phyloP scores from a whole-genome alignment of 2,113 vertebrate species.

The Pandion haliaetus region DNA sequence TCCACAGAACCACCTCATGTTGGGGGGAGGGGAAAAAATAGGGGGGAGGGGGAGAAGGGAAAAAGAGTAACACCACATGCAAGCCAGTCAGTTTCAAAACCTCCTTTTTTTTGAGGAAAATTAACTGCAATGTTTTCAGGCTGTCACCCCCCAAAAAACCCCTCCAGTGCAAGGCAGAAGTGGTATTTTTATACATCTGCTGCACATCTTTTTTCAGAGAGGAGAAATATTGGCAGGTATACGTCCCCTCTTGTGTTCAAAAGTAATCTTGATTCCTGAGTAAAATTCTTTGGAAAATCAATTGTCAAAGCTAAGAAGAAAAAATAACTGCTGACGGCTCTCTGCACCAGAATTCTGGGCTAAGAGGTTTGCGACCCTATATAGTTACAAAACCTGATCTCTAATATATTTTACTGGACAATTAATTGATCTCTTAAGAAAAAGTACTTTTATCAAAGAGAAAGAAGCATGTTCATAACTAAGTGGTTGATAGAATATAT shows the following conservation, averaged over 20 bases:
- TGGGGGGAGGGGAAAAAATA: not conserved
- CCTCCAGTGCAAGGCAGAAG: not conserved
- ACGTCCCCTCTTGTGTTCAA: not conserved
- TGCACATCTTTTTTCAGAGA: not conserved
- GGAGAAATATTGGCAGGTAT: not conserved
- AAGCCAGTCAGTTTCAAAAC: not conserved
- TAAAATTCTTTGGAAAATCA: not conserved
- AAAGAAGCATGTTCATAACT: not conserved
- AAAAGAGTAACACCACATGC: not conserved
- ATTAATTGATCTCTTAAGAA: not conserved
- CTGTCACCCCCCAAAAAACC: not conserved
- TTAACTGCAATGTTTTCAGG: not conserved
- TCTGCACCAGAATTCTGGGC: not conserved
- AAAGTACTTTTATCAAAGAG: not conserved
- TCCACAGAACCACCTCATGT: not conserved
- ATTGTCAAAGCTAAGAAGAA: not conserved
- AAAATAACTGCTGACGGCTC: not conserved
- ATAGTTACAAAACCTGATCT: not conserved
- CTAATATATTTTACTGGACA: not conserved
- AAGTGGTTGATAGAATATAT: not conserved
- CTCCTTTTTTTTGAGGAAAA: not conserved
- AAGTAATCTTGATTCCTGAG: not conserved
- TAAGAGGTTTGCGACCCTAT: not conserved
- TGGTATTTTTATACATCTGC: not conserved
- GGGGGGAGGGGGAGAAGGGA: accelerated